Base-by-base conservation (phyloP, 1,140 invertebrate species). In the Drosophila paulistorum region DNA sequence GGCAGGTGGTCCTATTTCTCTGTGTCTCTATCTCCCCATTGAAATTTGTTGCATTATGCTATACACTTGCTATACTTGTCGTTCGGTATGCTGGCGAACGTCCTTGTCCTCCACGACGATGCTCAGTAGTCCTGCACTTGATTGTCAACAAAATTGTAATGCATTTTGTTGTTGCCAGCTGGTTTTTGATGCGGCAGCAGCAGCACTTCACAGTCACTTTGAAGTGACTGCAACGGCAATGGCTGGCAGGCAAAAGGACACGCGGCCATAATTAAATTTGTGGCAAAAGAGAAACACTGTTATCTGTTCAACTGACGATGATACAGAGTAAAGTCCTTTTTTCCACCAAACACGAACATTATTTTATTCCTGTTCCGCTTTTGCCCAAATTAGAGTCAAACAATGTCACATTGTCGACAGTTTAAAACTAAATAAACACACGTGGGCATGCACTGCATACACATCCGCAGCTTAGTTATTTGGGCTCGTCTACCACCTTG, bases 121-220 rank as follows among this genome's bases (percentile, higher is more conserved):
- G 78, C 78, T 71, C 79, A 69, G 72, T 51, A 69, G 72, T 51
- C 9, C 66, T 65, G 81, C 79, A 86, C 82, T 85, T 79, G 82
- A 85, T 85, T 86, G 82, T 86, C 82, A 87, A 85, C 82, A 82
- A 85, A 87, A 87, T 86, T 76, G 82, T 86, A 79, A 75, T 82
- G 79, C 72, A 70, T 71, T 48, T 42, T 58, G 59, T 55, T 42
- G 59, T 17, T 60, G 65, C 41, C 41, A 45, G 33, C 33, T 60
- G 55, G 58, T 10, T 71, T 75, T 71, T 64, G 48, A 51, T 59
- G 61, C 63, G 61, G 74, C 58, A 66, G 57, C 81, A 86, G 70
- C 78, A 37, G 70, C 78, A 51, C 45, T 51, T 51, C 45, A 51
- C 17, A 51, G 45, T 85, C 63, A 63, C 63, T 60, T 58, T 87